Conservation (phyloP, 2,888 invertebrate genomes). For the Eudasyphora cyanicolor region DNA sequence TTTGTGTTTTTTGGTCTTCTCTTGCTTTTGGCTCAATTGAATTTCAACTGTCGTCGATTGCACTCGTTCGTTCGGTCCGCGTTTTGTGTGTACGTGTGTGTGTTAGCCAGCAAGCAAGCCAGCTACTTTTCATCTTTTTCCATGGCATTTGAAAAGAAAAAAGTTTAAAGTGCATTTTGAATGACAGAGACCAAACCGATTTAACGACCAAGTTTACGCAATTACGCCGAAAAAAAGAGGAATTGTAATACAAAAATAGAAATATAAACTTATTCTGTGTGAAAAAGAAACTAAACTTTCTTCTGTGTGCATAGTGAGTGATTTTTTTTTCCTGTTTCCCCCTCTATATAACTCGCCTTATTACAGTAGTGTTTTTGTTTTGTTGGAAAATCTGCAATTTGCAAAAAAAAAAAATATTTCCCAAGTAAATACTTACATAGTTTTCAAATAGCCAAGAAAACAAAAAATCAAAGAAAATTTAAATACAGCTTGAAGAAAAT, state of each 20-base stretch:
- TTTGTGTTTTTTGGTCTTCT: not conserved
- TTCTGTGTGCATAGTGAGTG: slow-evolving; percentile 15
- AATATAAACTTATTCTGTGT: not conserved
- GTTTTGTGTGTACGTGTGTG: slow-evolving; percentile 46
- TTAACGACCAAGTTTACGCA: not conserved
- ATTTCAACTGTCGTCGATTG: slow-evolving; percentile 46
- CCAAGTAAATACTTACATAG: not conserved
- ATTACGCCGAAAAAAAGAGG: not conserved
- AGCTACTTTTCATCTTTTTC: not conserved
- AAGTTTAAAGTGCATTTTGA: slow-evolving; percentile 41
- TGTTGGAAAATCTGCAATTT: slow-evolving; percentile 5
- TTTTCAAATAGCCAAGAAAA: not conserved
- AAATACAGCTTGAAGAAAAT: not conserved
- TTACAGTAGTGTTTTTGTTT: slow-evolving; percentile 19
- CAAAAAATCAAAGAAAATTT: slow-evolving; percentile 5
- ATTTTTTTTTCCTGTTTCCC: not conserved
- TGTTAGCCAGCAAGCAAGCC: too few species aligned
- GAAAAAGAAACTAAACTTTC: not conserved
- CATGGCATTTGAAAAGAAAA: slow-evolving; percentile 12
- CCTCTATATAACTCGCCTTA: too few species aligned
- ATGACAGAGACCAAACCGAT: slow-evolving; percentile 13
- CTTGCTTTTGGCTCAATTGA: slow-evolving; percentile 35
- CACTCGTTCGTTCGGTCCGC: slow-evolving; percentile 32
- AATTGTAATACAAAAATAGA: not conserved
- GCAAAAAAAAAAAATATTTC: not conserved